These are phyloP conservation scores for Synanthedon vespiformis DNA, from an alignment of 2,888 invertebrate species.

Conservation along the genomic window DNA sequence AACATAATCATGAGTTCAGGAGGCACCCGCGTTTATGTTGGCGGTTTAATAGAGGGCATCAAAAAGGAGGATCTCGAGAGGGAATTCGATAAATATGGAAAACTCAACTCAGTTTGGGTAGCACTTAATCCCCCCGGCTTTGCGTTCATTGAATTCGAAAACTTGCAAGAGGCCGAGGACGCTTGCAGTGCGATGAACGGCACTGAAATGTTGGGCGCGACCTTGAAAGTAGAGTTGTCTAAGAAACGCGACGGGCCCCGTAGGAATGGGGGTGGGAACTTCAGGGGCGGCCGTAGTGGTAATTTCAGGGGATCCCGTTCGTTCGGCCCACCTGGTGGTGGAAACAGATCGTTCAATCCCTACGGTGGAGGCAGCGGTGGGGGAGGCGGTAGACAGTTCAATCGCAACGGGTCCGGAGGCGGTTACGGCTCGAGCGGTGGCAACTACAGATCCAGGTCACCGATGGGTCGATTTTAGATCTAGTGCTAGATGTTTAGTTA, in stretches of 20 bases:
- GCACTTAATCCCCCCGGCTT: slow-evolving; percentile 95
- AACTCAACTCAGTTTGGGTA: slow-evolving; percentile 92
- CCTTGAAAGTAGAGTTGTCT: slow-evolving; percentile 89
- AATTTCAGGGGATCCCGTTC: slow-evolving; percentile 45
- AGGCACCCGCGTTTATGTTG: slow-evolving; percentile 88
- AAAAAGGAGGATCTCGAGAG: slow-evolving; percentile 93
- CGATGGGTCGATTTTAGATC: slow-evolving; percentile 58
- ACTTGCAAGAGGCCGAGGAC: slow-evolving; percentile 88
- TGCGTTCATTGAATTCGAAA: slow-evolving; percentile 93
- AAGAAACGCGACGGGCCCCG: slow-evolving; percentile 81
- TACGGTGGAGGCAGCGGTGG: slow-evolving; percentile 54
- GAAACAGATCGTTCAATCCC: slow-evolving; percentile 70
- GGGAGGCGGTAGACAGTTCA: slow-evolving; percentile 28
- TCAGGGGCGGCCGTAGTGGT: slow-evolving; percentile 63
- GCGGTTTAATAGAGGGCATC: slow-evolving; percentile 88
- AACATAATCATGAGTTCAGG: slow-evolving; percentile 32
- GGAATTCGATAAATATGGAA: slow-evolving; percentile 92
- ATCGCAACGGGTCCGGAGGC: slow-evolving; percentile 19
- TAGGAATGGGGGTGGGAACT: slow-evolving; percentile 69
- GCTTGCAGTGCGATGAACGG: slow-evolving; percentile 92
- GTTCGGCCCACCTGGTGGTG: slow-evolving; percentile 60
- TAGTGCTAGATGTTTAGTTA: slow-evolving; percentile 55
- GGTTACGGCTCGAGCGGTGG: slow-evolving; percentile 56
- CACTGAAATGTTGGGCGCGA: slow-evolving; percentile 87
- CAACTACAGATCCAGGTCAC: slow-evolving; percentile 67